Evolutionary conservation across 2,113 vertebrate genomes (phyloP).

Genomic region (Melanostigma gelatinosum): DNA sequence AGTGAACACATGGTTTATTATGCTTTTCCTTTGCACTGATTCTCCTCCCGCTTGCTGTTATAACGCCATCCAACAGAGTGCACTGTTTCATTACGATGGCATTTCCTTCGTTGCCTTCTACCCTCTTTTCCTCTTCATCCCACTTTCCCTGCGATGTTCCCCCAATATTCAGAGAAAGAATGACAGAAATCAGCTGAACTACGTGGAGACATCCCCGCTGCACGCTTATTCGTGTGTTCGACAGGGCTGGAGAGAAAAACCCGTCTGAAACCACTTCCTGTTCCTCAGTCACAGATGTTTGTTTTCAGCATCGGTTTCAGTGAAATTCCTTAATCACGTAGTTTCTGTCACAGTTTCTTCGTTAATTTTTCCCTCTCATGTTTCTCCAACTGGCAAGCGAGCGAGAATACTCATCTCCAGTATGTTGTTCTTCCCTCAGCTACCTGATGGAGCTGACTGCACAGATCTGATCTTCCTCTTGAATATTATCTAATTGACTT

Average conservation of each 20-base stretch:
- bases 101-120: constrained; percentile 25
- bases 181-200: constrained; percentile 76
- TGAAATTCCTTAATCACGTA: constrained; percentile 47
- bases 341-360: constrained; percentile 38
- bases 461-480: constrained; percentile 37
- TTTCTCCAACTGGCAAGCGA: constrained; percentile 35
- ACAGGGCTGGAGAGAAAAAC: constrained; percentile 36
- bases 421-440: neutral
- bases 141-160: constrained; percentile 26
- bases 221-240: constrained; percentile 58
- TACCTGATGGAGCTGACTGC: constrained; percentile 34
- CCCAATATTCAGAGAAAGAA: constrained; percentile 64
- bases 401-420: constrained; percentile 7
- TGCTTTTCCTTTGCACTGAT: neutral
- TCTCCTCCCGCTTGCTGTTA: constrained; percentile 31
- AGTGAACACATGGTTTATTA: neutral
- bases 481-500: constrained; percentile 60
- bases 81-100: constrained; percentile 69
- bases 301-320: constrained; percentile 47
- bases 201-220: constrained; percentile 73
- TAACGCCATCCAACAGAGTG: constrained; percentile 73
- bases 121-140: neutral
- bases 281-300: constrained; percentile 59
- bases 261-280: constrained; percentile 53
- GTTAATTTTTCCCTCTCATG: constrained; percentile 48